phyloP scores from a whole-genome alignment of 2,797 vertebrate species.

The Oophaga sylvatica region DNA sequence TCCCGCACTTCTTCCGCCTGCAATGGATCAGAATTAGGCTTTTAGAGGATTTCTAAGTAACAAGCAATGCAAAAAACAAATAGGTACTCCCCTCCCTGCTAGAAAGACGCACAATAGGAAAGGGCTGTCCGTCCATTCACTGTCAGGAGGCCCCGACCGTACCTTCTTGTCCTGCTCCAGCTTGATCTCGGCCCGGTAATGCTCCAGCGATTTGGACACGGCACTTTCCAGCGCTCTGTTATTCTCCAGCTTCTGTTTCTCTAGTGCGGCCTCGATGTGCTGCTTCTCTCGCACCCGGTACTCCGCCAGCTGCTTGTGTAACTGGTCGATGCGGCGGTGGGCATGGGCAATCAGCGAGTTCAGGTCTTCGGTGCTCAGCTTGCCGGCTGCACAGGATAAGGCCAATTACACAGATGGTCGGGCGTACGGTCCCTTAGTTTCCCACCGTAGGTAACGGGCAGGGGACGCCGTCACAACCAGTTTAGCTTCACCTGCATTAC shows the following conservation, averaged over 20 bases:
- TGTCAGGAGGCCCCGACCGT: not conserved
- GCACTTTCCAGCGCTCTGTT: constrained; percentile 80
- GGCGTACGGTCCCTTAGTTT: no score
- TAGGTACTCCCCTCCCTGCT: no score
- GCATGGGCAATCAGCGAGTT: constrained; percentile 93
- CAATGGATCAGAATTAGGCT: not conserved
- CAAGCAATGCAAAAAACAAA: not conserved
- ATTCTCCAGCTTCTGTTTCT: constrained; percentile 89
- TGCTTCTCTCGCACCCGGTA: constrained; percentile 89
- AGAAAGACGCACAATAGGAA: no score
- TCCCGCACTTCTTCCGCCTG: constrained; percentile 89
- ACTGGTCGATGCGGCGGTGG: constrained; percentile 93
- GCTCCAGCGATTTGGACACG: constrained; percentile 81
- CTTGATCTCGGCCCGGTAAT: constrained; percentile 78
- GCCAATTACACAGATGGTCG: not conserved
- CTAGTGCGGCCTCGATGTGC: constrained; percentile 83
- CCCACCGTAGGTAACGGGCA: no score
- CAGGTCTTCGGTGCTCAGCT: constrained; percentile 86
- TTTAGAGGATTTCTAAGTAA: not conserved
- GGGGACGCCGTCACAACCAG: not conserved
- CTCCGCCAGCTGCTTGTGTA: constrained; percentile 88
- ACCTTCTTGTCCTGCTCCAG: constrained; percentile 92
- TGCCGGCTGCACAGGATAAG: constrained; percentile 77
- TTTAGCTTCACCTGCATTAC: not conserved
- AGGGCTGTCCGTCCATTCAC: no score